These are phyloP conservation scores for Saguinus imperator DNA, from an alignment of 2,113 vertebrate genomes.

Conservation along the genomic window DNA sequence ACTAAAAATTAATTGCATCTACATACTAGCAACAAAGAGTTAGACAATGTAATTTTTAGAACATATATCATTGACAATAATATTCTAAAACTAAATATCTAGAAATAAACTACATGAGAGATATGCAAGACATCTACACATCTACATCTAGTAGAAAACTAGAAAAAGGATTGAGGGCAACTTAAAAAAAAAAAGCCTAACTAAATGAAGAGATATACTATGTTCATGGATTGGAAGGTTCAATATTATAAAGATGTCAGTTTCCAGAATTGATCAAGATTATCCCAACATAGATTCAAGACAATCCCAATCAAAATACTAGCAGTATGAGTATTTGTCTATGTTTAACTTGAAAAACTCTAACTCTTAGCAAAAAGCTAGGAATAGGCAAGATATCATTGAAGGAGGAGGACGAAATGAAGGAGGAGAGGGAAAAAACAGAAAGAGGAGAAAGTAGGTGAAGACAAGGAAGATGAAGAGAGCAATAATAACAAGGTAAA, in stretches of 20 bases:
- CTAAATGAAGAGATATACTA: not conserved
- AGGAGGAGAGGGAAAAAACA: not conserved
- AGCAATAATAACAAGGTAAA: not conserved
- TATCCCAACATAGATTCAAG: not conserved
- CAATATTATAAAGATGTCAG: not conserved
- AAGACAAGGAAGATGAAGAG: not conserved
- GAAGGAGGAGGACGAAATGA: not conserved
- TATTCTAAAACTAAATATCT: constrained; percentile 12
- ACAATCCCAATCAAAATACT: not conserved
- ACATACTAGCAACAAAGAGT: not conserved
- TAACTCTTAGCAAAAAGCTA: not conserved
- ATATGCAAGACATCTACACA: not conserved
- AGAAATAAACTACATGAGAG: not conserved
- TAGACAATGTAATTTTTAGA: not conserved
- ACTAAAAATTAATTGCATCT: not conserved
- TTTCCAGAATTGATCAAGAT: not conserved
- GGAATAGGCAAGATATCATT: not conserved
- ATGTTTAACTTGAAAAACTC: constrained; percentile 31
- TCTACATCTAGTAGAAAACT: not conserved
- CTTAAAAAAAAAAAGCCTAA: not conserved
- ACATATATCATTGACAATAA: not conserved
- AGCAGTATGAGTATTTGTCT: not conserved
- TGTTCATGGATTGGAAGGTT: not conserved
- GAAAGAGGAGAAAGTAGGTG: not conserved
- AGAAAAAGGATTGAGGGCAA: not conserved